Base-by-base conservation (phyloP, 2,113 vertebrate genomes). In the Dissostichus mawsoni region DNA sequence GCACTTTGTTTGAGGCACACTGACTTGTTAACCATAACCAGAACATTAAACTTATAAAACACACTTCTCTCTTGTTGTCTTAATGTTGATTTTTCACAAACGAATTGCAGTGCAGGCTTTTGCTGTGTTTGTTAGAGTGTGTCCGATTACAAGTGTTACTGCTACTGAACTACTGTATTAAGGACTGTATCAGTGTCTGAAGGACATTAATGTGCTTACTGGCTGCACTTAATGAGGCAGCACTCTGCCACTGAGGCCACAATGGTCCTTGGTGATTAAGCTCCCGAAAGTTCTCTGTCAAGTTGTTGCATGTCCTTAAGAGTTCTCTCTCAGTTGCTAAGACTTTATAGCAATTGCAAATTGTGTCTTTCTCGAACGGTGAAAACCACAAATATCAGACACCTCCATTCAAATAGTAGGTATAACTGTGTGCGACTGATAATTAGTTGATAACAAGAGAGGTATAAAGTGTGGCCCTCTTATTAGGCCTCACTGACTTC, bases 131-230 rank as follows among this genome's bases (percentile, higher is more conserved):
- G 33, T 57, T n/a, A 63, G 51, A 51, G 14, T 23, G 36, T 41
- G n/a, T 80, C 47, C 25, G 8, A 25, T 68, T 61, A 48, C 13
- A 66, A 51, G 61, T 74, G 56, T 25, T n/a, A n/a, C n/a, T n/a
- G 47, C 74, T 63, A 41, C 70, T 63, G 79, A 70, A 50, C 69
- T 44, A 45, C 33, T 63, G 59, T 63, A 67, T 75, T 47, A 78
- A 74, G 52, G 48, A 55, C 70, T 36, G 65, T 76, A 78, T 78
- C 52, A 13, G 76, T 53, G 71, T 75, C 80, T 89, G 81, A 80
- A 78, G 79, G 81, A 76, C 69, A 82, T 76, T 76, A 74, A 89
- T 80, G 74, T 79, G 86, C 73, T 90, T 66, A 87, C 78, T 56
- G 56, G 47, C 59, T 33, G 61, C 52, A 85, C 67, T 68, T 91